Evolutionary conservation across 2,113 vertebrate genomes (phyloP).

Genomic region (Thunnus maccoyii): DNA sequence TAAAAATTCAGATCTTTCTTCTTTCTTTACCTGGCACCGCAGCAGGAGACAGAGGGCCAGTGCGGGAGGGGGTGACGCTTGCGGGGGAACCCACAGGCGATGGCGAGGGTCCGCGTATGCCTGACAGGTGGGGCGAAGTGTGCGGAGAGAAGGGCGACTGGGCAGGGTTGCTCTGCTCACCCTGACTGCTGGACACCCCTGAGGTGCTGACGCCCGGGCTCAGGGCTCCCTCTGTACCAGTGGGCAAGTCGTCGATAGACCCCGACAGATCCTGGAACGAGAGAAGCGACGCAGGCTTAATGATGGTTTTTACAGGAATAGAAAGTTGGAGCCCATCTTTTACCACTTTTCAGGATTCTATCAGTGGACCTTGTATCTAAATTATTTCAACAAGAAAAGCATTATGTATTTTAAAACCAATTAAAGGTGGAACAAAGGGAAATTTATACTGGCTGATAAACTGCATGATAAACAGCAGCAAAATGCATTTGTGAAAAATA

Average conservation of each 20-base stretch:
- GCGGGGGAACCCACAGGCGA: constrained; percentile 98
- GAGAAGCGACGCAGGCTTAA: constrained; percentile 13
- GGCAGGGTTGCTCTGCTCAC: constrained; percentile 98
- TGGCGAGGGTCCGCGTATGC: constrained; percentile 95
- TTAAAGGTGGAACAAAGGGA: no score
- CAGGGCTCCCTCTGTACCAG: constrained; percentile 96
- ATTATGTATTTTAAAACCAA: no score
- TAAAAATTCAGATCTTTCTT: neutral
- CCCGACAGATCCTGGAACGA: constrained; percentile 94
- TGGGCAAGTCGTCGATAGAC: constrained; percentile 98
- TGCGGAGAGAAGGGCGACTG: constrained; percentile 99
- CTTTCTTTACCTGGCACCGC: constrained; percentile 91
- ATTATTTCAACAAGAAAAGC: no score
- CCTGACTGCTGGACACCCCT: constrained; percentile 98
- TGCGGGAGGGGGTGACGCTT: constrained; percentile 94
- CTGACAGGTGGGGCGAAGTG: constrained; percentile 97
- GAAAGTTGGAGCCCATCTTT: neutral
- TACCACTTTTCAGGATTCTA: no score
- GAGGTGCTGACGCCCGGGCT: constrained; percentile 99
- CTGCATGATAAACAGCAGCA: no score
- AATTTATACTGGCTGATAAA: no score
- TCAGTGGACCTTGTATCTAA: no score
- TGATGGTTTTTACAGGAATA: neutral
- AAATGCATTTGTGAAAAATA: no score
- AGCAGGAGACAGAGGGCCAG: constrained; percentile 95